Conservation (phyloP, 2,888 invertebrate species). For the Agrotis ipsilon region DNA sequence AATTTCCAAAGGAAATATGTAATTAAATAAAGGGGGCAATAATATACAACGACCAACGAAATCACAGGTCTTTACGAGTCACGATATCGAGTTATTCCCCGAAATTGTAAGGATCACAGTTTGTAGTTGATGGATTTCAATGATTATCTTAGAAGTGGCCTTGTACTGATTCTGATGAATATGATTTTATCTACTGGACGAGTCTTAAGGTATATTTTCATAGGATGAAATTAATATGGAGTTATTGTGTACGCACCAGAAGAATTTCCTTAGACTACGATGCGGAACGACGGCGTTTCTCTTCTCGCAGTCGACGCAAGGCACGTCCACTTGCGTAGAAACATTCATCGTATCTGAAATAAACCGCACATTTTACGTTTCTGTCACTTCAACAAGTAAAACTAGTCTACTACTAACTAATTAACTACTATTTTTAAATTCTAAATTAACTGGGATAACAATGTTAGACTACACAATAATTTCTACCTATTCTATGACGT, state of each 20-base stretch:
- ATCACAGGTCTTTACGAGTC: too few relatives aligned
- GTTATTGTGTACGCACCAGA: slow-evolving; percentile 78
- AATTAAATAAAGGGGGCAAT: too few relatives aligned
- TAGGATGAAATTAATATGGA: not conserved
- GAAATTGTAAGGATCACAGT: too few relatives aligned
- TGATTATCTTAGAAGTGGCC: too few relatives aligned
- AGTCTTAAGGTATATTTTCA: too few relatives aligned
- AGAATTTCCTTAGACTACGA: slow-evolving; percentile 74
- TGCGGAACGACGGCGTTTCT: slow-evolving; percentile 69
- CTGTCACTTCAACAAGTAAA: not conserved
- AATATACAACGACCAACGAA: too few relatives aligned
- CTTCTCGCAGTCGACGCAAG: slow-evolving; percentile 79
- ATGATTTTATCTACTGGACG: too few relatives aligned
- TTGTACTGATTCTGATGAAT: too few relatives aligned
- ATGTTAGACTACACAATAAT: slow-evolving; percentile 11
- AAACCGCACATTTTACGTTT: slow-evolving; percentile 9
- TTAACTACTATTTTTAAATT: slow-evolving; percentile 9
- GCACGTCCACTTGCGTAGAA: slow-evolving; percentile 79
- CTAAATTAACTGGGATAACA: slow-evolving; percentile 15
- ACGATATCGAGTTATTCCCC: too few relatives aligned
- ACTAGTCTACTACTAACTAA: slow-evolving; percentile 18
- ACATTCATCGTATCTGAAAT: slow-evolving; percentile 78
- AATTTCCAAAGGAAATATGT: too few relatives aligned
- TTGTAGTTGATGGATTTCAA: too few relatives aligned
- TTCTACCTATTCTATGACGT: not conserved